These are phyloP conservation scores for Cetoscarus ocellatus DNA, from an alignment of 2,797 vertebrate genomes.

Conservation along the genomic window DNA sequence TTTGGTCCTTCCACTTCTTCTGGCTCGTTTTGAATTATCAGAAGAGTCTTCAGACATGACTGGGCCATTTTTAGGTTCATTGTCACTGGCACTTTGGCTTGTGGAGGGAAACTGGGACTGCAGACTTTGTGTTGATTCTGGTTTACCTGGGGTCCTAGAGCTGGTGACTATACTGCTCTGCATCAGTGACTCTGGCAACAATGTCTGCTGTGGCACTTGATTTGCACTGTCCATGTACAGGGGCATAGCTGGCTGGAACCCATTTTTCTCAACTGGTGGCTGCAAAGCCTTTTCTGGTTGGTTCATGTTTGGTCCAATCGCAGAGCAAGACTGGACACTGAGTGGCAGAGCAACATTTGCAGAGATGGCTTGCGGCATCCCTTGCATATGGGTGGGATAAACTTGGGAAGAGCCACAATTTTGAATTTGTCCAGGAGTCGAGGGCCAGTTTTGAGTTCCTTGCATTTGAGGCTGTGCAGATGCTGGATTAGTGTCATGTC, in stretches of 20 bases:
- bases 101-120: constrained; percentile 32
- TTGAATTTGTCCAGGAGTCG: constrained; percentile 60
- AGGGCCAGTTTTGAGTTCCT: constrained; percentile 81
- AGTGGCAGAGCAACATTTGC: constrained; percentile 28
- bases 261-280: constrained; percentile 35
- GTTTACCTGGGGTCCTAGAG: constrained; percentile 44
- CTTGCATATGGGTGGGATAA: constrained; percentile 65
- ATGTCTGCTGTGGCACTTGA: constrained; percentile 40
- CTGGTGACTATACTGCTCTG: constrained; percentile 46
- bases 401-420: constrained; percentile 60
- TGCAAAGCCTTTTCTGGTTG: constrained; percentile 51
- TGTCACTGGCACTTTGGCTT: constrained; percentile 16
- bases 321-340: constrained; percentile 45
- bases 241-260: constrained; percentile 46
- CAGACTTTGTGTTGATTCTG: constrained; percentile 39
- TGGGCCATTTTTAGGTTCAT: constrained; percentile 31
- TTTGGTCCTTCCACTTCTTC: constrained; percentile 90
- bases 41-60: constrained; percentile 18
- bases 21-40: constrained; percentile 66
- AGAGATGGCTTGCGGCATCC: constrained; percentile 36
- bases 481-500: constrained; percentile 82
- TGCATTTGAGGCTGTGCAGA: constrained; percentile 80
- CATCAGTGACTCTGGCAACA: constrained; percentile 39
- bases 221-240: constrained; percentile 51
- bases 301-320: constrained; percentile 44